Evolutionary conservation across 2,113 vertebrate genomes (phyloP).

Genomic region (Pipa parva): DNA sequence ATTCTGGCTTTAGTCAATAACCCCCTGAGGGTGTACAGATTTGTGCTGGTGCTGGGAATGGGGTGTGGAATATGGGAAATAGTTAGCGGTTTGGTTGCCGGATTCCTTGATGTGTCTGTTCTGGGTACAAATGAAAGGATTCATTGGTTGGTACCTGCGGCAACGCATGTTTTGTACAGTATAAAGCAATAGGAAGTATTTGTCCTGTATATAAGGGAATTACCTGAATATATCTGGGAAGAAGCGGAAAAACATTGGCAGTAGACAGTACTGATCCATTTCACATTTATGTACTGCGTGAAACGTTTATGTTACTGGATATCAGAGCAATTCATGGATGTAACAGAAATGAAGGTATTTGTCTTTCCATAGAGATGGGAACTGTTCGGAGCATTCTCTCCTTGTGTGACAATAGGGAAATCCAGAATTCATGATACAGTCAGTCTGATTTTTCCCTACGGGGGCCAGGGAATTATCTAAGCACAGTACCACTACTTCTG

Average conservation of each 20-base stretch:
- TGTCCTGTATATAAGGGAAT: not conserved
- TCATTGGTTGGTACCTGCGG: not conserved
- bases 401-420: not conserved
- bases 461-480: no score
- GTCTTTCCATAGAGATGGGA: not conserved
- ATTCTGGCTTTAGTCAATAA: no score
- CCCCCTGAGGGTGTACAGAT: no score
- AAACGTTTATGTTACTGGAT: no score
- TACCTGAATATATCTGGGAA: not conserved
- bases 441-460: no score
- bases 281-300: no score
- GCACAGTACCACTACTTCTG: no score
- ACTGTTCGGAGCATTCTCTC: not conserved
- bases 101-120: constrained; percentile 22
- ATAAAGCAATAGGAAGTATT: not conserved
- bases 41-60: not conserved
- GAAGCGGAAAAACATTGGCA: not conserved
- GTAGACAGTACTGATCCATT: not conserved
- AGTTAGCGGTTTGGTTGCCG: not conserved
- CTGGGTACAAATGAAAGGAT: constrained; percentile 31
- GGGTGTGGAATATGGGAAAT: not conserved
- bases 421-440: no score
- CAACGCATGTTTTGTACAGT: not conserved
- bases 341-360: not conserved
- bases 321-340: no score